phyloP scores from a whole-genome alignment of 35 echinoderm and acorn worm genomes.

The Lytechinus variegatus region DNA sequence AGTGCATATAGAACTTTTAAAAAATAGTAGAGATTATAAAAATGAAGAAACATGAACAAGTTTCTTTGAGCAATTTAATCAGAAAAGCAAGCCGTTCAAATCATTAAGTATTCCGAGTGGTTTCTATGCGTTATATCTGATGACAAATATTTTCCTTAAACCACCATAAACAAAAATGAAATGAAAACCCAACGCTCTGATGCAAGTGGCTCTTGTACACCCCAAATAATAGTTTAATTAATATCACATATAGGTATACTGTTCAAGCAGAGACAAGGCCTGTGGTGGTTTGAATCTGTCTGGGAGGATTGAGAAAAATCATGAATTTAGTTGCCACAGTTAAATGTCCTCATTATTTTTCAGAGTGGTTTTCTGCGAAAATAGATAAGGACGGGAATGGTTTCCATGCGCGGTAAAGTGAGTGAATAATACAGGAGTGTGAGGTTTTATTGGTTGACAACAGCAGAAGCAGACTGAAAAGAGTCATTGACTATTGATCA shows the following conservation, averaged over 20 bases:
- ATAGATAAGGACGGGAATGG: neutral
- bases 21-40: neutral
- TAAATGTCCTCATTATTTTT: neutral
- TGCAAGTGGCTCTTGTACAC: neutral
- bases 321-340: neutral
- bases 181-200: neutral
- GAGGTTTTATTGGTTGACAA: neutral
- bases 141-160: neutral
- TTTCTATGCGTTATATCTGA: neutral
- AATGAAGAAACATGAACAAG: neutral
- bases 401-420: neutral
- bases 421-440: constrained; percentile 1
- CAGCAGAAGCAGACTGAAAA: neutral
- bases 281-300: neutral
- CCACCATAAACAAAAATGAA: neutral
- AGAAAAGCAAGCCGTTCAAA: neutral
- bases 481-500: constrained; percentile 11
- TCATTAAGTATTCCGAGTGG: neutral
- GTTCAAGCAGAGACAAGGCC: neutral
- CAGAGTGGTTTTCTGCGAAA: neutral
- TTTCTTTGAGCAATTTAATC: neutral
- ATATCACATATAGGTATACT: neutral
- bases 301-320: neutral
- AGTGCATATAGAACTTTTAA: too few relatives aligned
- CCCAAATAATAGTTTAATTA: neutral